Percentiles rank a stretch among this genome's conserved stretches.
phyloP scores from a whole-genome alignment of 2,888 invertebrate genomes.

The Calephelis perditalis region DNA sequence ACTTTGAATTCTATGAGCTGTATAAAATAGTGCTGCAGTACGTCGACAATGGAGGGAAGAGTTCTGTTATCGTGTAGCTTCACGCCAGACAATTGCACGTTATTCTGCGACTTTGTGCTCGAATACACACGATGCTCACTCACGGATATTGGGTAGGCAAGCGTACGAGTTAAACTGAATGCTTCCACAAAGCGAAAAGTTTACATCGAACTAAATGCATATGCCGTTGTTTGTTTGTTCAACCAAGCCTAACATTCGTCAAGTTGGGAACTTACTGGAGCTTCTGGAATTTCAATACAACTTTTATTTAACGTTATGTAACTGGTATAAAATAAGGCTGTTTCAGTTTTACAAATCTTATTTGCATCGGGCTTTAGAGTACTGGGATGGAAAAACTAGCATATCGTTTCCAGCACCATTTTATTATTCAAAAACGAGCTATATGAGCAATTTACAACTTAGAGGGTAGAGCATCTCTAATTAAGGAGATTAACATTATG shows the following conservation, averaged over 20 bases:
- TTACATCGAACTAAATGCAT: conserved; percentile 63
- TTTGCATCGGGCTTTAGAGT: too few species aligned
- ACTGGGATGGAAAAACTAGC: too few species aligned
- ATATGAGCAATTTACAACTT: too few species aligned
- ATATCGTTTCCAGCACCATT: too few species aligned
- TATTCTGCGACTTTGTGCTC: conserved; percentile 31
- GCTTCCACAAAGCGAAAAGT: conserved; percentile 67
- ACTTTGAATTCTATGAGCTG: neutral
- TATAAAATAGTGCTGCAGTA: neutral
- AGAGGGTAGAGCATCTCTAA: too few species aligned
- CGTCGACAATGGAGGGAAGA: conserved; percentile 36
- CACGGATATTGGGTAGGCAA: conserved; percentile 62
- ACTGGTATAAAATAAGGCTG: neutral
- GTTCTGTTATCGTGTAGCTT: conserved; percentile 50
- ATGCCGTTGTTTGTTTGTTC: conserved; percentile 33
- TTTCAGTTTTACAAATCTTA: too few species aligned
- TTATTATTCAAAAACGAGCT: too few species aligned
- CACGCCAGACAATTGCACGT: conserved; percentile 33
- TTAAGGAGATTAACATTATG: too few species aligned
- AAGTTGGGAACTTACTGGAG: conserved; percentile 7
- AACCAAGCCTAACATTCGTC: conserved; percentile 10
- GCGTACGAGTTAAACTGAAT: conserved; percentile 55
- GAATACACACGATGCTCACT: conserved; percentile 36
- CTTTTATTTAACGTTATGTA: neutral
- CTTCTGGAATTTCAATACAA: conserved; percentile 1